phyloP scores from a whole-genome alignment of 2,113 vertebrate species.

The Colossoma macropomum region DNA sequence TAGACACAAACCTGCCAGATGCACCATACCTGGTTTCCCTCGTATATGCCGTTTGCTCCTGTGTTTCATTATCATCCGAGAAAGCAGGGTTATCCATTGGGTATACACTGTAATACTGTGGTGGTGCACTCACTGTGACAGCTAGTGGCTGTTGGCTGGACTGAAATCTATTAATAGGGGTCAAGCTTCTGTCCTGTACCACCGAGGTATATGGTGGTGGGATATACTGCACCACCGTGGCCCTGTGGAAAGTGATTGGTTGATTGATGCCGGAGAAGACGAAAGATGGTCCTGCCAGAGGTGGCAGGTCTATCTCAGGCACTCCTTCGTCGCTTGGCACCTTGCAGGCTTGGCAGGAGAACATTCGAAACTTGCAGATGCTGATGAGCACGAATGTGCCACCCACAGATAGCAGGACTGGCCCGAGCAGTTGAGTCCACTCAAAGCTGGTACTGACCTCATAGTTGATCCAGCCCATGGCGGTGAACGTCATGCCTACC shows the following conservation, averaged over 20 bases:
- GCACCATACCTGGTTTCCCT: slow-evolving; percentile 71
- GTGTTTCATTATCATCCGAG: slow-evolving; percentile 54
- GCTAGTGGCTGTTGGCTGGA: slow-evolving; percentile 41
- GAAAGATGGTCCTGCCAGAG: slow-evolving; percentile 73
- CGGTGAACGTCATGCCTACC: slow-evolving; percentile 81
- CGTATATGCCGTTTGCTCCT: slow-evolving; percentile 34
- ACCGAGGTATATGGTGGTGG: slow-evolving; percentile 70
- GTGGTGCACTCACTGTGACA: slow-evolving; percentile 32
- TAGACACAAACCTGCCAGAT: neutral
- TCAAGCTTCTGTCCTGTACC: slow-evolving; percentile 59
- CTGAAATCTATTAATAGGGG: slow-evolving; percentile 47
- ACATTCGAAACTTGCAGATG: slow-evolving; percentile 82
- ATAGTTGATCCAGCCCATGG: slow-evolving; percentile 83
- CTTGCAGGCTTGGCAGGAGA: slow-evolving; percentile 75
- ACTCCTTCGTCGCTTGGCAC: slow-evolving; percentile 66
- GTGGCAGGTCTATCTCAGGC: slow-evolving; percentile 62
- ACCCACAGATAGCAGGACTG: slow-evolving; percentile 82
- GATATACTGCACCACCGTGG: slow-evolving; percentile 79
- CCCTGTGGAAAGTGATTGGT: slow-evolving; percentile 78
- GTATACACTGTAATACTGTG: slow-evolving; percentile 74
- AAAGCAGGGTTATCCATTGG: slow-evolving; percentile 73
- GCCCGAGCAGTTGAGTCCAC: slow-evolving; percentile 85
- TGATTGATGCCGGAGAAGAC: slow-evolving; percentile 81
- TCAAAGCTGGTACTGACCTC: slow-evolving; percentile 69
- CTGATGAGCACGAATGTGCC: slow-evolving; percentile 83